Evolutionary conservation across 2,797 vertebrate species (phyloP), one percentile per base, ranked within the genome.

Genomic region (Enteromius afrohamiltoni): DNA sequence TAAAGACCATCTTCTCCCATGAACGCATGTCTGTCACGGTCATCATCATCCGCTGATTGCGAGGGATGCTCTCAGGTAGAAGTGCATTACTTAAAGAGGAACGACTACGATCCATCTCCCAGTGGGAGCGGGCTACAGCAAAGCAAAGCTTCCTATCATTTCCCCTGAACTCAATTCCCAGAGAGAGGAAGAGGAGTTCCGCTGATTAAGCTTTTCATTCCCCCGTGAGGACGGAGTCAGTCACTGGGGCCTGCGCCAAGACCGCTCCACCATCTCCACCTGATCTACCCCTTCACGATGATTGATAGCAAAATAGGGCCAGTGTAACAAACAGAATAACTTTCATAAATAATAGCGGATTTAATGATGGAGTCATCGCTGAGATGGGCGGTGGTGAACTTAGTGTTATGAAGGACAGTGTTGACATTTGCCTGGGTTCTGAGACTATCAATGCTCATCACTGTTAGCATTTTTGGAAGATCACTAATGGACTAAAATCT

Each of bases 71-170:
- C 88, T 93, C 88, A 88, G 89, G 91, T 92, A 91, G 90, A 93
- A 93, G 91, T 93, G 89, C 89, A 94, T 94, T 94, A 94, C 91
- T 94, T 92, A 93, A 68, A 92, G 90, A 87, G 86, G 89, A 92
- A 88, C 89, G 93, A 90, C 88, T 91, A 93, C 89, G 89, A 94
- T 94, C 90, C 92, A 91, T 93, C 93, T 93, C 90, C 86, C 87
- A 85, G 87, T 93, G 89, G 91, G 91, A 92, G 87, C 86, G 86
- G 88, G 91, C 90, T 92, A 51, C 34, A 45, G 65, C 90, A 91
- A 74, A 45, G 58, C 70, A 67, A 92, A 91, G 89, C 86, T 91
- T 88, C 93, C 88, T 88, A 92, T 93, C 92, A 94, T 92, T 92
- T 92, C 53, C 85, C 77, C 92, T 55, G 86, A 82, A 80, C 85